phyloP scores from a whole-genome alignment of 2,888 invertebrate genomes.

The Saturnia japonica region DNA sequence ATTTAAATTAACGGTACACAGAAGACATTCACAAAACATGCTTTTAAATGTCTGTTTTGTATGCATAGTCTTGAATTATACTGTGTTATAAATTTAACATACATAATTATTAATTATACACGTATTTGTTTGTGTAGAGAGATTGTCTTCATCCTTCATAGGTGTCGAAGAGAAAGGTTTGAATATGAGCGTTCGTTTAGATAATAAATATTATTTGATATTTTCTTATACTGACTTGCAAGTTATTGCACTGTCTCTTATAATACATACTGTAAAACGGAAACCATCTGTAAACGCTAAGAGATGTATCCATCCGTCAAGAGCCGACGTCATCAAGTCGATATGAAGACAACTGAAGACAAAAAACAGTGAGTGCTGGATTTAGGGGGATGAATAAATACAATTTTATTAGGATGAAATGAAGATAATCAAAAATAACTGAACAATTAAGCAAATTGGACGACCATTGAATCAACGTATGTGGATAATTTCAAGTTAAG shows the following conservation, averaged over 20 bases:
- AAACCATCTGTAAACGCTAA: too few species aligned
- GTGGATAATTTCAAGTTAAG: neutral
- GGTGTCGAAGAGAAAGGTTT: constrained; percentile 1
- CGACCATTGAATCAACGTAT: neutral
- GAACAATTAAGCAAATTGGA: too few species aligned
- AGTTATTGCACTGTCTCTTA: neutral
- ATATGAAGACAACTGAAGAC: too few species aligned
- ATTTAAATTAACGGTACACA: constrained; percentile 6
- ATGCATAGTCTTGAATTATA: neutral
- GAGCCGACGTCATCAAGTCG: too few species aligned
- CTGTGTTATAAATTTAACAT: too few species aligned
- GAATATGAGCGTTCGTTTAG: neutral
- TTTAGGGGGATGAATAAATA: too few species aligned
- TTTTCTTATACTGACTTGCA: neutral
- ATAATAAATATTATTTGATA: constrained; percentile 26
- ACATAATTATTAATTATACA: too few species aligned
- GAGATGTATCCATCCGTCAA: too few species aligned
- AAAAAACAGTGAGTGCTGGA: neutral
- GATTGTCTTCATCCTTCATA: neutral
- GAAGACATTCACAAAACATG: neutral
- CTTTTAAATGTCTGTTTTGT: neutral
- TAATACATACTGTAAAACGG: too few species aligned
- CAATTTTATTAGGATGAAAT: too few species aligned
- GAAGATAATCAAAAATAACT: too few species aligned
- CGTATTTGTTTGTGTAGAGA: neutral